Conservation (phyloP, 2,888 invertebrate species). For the Oscheius sp. region DNA sequence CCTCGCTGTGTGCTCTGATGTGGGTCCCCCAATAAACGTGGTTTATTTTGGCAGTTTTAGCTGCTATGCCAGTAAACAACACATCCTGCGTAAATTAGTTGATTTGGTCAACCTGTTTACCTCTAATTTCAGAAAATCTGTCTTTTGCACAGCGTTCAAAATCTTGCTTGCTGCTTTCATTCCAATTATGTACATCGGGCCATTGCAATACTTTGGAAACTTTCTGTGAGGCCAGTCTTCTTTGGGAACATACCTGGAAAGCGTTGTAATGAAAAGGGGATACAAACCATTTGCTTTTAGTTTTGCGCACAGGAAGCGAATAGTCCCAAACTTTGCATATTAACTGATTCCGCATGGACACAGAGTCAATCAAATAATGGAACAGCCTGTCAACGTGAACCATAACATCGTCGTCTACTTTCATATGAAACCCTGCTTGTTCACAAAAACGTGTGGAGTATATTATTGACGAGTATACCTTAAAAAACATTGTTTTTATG, state of each 20-base stretch:
- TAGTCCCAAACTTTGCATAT: constrained; percentile 46
- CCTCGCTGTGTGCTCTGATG: constrained; percentile 13
- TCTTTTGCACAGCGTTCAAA: constrained; percentile 6
- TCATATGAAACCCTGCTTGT: constrained; percentile 43
- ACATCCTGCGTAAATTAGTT: constrained; percentile 24
- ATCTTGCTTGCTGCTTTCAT: constrained; percentile 40
- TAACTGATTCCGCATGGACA: constrained; percentile 15
- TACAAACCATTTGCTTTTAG: constrained; percentile 44
- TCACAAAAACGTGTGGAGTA: constrained; percentile 41
- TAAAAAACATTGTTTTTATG: background rate
- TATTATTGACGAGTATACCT: constrained; percentile 44
- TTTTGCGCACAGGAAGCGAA: constrained; percentile 41
- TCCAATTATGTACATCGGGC: constrained; percentile 51
- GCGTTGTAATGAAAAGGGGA: background rate
- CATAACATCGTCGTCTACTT: constrained; percentile 54
- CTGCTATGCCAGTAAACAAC: constrained; percentile 27
- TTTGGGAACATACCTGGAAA: constrained; percentile 44
- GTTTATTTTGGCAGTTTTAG: constrained; percentile 17
- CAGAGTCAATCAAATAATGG: constrained; percentile 25
- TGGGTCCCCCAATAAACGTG: constrained; percentile 22
- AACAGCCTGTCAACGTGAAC: constrained; percentile 43
- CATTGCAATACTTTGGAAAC: constrained; percentile 53
- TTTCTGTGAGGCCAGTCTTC: constrained; percentile 37
- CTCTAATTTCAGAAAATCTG: constrained; percentile 19
- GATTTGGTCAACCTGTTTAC: background rate